Conservation (phyloP, 2,113 vertebrate genomes). For the Xenopus tropicalis region UCB_Xtro_10.0 CM004443.2:111774501-111775000, state of each 20-base stretch:
- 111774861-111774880: slow-evolving; percentile 59
- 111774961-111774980: slow-evolving; percentile 85
- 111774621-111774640: not conserved
- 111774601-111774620: slow-evolving; percentile 12
- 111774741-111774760: slow-evolving; percentile 79
- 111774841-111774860: slow-evolving; percentile 48
- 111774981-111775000: slow-evolving; percentile 94
- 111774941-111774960: slow-evolving; percentile 81
- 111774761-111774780: slow-evolving; percentile 65
- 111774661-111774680: slow-evolving; percentile 19
- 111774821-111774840: slow-evolving; percentile 43
- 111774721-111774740: slow-evolving; percentile 50
- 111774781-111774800: slow-evolving; percentile 55
- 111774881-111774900: slow-evolving; percentile 81
- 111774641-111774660: slow-evolving; percentile 9
- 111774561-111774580: not conserved
- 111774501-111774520: not conserved
- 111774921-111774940: slow-evolving; percentile 32
- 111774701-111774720: slow-evolving; percentile 30
- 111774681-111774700: slow-evolving; percentile 30
- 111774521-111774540: not conserved
- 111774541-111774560: not conserved
- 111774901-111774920: slow-evolving; percentile 74
- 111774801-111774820: slow-evolving; percentile 22
- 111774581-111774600: slow-evolving; percentile 4